Evolutionary conservation across 2,888 invertebrate genomes (phyloP).

Genomic region (Chironomus riparius): DNA sequence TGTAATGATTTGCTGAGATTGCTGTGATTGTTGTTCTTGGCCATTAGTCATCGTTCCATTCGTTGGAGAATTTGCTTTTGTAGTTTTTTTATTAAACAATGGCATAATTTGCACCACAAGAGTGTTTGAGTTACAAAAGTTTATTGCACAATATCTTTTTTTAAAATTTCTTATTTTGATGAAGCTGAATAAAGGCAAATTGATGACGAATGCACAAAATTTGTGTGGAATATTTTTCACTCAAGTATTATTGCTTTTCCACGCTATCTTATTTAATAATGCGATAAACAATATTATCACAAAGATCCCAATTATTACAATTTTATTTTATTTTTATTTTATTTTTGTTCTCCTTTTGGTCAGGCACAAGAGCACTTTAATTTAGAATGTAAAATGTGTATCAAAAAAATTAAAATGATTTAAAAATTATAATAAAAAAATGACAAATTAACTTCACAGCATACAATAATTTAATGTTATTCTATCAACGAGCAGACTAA

Average conservation of each 20-base stretch:
- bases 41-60: conserved; percentile 29
- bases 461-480: neutral
- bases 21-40: neutral
- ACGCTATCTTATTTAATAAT: too few species aligned
- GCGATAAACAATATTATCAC: too few species aligned
- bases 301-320: too few species aligned
- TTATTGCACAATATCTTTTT: neutral
- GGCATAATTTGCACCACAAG: conserved; percentile 29
- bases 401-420: too few species aligned
- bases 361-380: neutral
- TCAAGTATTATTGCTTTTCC: too few species aligned
- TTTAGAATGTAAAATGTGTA: neutral
- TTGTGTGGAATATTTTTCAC: too few species aligned
- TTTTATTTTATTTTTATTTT: too few species aligned
- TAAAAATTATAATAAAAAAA: too few species aligned
- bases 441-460: neutral
- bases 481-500: neutral
- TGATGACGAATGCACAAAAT: too few species aligned
- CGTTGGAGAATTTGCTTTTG: conserved; percentile 27
- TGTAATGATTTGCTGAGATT: conserved; percentile 14
- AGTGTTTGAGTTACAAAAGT: neutral
- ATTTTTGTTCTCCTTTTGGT: too few species aligned
- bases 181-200: too few species aligned
- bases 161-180: too few species aligned
- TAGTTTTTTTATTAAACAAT: conserved; percentile 31